Evolutionary conservation across 2,113 vertebrate genomes (phyloP), one percentile per base, ranked within the genome.

Genomic region (Pterocles burchelli): DNA sequence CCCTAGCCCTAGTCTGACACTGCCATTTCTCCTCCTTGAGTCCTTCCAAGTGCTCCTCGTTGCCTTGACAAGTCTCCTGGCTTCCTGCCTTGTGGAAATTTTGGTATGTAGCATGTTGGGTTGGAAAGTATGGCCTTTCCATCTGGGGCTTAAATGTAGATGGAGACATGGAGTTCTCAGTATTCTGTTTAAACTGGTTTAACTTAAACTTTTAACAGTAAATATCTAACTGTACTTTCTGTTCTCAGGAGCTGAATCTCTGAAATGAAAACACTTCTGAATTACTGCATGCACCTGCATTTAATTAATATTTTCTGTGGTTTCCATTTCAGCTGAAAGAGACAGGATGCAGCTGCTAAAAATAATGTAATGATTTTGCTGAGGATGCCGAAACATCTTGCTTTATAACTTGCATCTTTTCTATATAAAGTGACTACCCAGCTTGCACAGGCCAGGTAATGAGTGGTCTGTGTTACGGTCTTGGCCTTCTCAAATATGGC

Each of bases 311-410:
- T 87, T 78, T 89, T 95, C 73, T 59, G 5, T 63, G 9, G 13
- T 89, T 89, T 63, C 48, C 24, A 63, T 72, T 89, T 88, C 82
- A 85, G 62, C 57, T 83, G 62, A 90, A 85, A 79, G 54, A 90
- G 54, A 73, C n/a, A 65, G 24, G 62, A 78, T 58, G 7, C 25
- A 79, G 49, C 31, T 93, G 85, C 85, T 94, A 74, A 88, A 95
- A 92, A 77, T 70, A 90, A 48, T n/a, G 7, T n/a, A 26, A 57
- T 76, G 28, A 17, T 85, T 95, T 87, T 91, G 49, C 92, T 94
- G 78, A 94, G n/a, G 46, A 28, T 76, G 28, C 46, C 73, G 75
- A 79, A 94, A 77, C 17, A 29, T 79, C 71, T 76, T 74, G 6
- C 29, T 61, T 93, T 81, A 17, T 55, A 75, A 75, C n/a, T 76